Evolutionary conservation across 2,888 invertebrate species (phyloP), one percentile per base, ranked within the genome.

Genomic region (Urechis unicinctus): DNA sequence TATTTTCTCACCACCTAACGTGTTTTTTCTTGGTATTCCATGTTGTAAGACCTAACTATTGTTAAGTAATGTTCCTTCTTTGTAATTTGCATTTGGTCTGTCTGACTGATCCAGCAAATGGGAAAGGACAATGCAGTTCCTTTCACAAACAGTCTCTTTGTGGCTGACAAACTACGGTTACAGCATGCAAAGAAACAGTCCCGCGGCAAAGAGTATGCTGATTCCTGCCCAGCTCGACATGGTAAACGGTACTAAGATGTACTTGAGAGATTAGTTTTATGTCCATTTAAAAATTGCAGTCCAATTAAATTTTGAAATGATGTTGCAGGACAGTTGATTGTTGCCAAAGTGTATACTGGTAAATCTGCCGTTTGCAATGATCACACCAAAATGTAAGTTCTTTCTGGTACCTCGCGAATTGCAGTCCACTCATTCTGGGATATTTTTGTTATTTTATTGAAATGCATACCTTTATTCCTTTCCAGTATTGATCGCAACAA

Each of bases 121-220:
- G 70, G 70, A 9, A 63, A 67, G 54, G 71, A 61, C 24, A 60
- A 49, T 9, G 61, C 60, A 3, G 64, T 64, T 1, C 62, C 64
- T 2, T 62, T 77, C 29, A 71, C 74, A 43, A 77, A 77, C 63
- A 75, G 75, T 59, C 59, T 77, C 44, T 69, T 68, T 60, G 61
- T 77, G 52, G 74, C 75, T 22, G 77, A 77, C 59, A 57, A 68
- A 47, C 65, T 65, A 45, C 59, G 75, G 24, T 74, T 76, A n/a
- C 59, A 64, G 26, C 60, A 68, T 56, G 53, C 63, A 9, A 61
- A 60, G 3, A 66, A 66, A 56, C 61, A 66, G 49, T 53, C 58
- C 44, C 59, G 55, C 28, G 64, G 63, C 41, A 63, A 65, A 43
- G 63, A 64, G 4, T 57, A 60, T 24, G 57, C 50, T 21, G 73